Conservation (phyloP, 2,888 invertebrate species). For the Lepidochrysops patricia region DNA sequence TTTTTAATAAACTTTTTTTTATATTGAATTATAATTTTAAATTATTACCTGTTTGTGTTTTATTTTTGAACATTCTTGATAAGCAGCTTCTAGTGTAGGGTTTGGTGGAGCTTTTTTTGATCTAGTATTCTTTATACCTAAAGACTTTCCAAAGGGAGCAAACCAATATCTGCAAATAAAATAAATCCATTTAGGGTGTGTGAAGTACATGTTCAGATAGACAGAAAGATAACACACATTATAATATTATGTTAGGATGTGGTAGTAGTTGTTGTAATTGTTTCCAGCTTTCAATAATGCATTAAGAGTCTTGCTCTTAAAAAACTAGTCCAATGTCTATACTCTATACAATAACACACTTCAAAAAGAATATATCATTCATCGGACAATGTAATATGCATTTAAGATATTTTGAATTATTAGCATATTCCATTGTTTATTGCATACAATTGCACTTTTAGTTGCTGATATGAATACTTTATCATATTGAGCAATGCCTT, state of each 20-base stretch:
- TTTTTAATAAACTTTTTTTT: too few relatives aligned
- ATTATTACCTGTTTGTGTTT: slow-evolving; percentile 83
- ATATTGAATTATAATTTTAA: too few relatives aligned
- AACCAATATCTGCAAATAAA: slow-evolving; percentile 81
- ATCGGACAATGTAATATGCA: not conserved
- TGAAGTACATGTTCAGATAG: not conserved
- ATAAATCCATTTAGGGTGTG: not conserved
- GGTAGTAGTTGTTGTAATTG: not conserved
- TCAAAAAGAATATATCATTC: not conserved
- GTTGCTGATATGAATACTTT: not conserved
- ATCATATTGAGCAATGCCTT: too few relatives aligned
- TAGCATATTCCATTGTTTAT: not conserved
- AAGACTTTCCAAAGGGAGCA: slow-evolving; percentile 83
- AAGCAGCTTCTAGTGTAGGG: slow-evolving; percentile 85
- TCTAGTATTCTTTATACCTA: slow-evolving; percentile 87
- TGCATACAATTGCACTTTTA: not conserved
- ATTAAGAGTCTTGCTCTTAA: not conserved
- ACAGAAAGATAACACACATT: too few relatives aligned
- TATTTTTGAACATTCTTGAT: slow-evolving; percentile 78
- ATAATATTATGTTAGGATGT: too few relatives aligned
- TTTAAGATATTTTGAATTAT: not conserved
- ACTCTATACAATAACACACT: not conserved
- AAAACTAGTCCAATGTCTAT: not conserved
- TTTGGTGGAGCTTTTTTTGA: slow-evolving; percentile 83
- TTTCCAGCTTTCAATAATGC: not conserved